phyloP scores from a whole-genome alignment of 2,797 vertebrate genomes.

The Ptychadena robeensis region DNA sequence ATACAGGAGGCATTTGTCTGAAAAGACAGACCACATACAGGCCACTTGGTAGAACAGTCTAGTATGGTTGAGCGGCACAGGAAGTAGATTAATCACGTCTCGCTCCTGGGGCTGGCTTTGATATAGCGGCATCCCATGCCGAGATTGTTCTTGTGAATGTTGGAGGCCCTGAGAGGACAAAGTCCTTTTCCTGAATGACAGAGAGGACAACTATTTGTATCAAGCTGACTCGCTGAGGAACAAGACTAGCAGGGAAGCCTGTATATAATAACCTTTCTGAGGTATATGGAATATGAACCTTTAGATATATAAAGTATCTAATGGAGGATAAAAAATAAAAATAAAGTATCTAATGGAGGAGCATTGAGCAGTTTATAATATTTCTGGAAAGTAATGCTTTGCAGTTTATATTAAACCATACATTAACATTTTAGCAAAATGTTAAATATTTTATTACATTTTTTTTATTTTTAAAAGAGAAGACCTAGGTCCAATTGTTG shows the following conservation, averaged over 20 bases:
- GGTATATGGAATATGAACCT: background rate
- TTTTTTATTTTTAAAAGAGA: too few species aligned
- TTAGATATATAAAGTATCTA: background rate
- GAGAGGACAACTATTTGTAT: conserved; percentile 5
- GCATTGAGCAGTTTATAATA: background rate
- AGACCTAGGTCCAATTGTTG: too few species aligned
- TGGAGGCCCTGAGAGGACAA: background rate
- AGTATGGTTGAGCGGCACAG: background rate
- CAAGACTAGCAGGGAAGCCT: background rate
- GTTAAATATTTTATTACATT: too few species aligned
- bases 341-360: background rate
- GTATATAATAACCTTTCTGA: background rate
- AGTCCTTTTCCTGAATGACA: background rate
- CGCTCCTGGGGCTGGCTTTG: background rate
- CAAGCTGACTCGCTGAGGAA: background rate
- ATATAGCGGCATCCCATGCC: background rate
- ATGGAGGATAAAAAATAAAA: too few species aligned
- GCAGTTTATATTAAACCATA: too few species aligned
- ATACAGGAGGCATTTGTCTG: too few species aligned
- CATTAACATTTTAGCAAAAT: too few species aligned
- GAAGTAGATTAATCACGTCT: background rate
- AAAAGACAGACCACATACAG: too few species aligned
- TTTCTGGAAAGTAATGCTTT: too few species aligned
- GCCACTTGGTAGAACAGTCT: too few species aligned
- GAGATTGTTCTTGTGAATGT: background rate